These are phyloP conservation scores for Periophthalmus modestus DNA, from an alignment of 2,113 vertebrate genomes.

Conservation along the genomic window DNA sequence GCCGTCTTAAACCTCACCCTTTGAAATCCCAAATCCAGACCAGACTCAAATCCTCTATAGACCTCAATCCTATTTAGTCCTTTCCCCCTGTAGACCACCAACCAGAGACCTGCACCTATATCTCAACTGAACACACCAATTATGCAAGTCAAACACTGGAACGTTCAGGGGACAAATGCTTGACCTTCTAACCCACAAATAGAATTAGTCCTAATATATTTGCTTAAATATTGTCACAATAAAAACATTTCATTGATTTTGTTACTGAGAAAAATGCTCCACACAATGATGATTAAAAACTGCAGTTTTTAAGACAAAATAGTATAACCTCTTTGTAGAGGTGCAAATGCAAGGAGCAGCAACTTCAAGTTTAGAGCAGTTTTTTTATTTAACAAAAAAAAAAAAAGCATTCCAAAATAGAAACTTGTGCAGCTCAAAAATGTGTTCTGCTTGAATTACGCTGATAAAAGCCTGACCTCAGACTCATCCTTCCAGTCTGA, in stretches of 20 bases:
- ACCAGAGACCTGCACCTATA: not conserved
- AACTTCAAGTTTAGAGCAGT: not conserved
- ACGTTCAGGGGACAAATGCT: no score
- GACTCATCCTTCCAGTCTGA: not conserved
- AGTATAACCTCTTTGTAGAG: no score
- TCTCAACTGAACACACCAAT: not conserved
- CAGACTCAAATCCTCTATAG: conserved; percentile 27
- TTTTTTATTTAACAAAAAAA: no score
- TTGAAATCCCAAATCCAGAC: conserved; percentile 60
- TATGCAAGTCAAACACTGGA: no score
- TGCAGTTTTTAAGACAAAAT: no score
- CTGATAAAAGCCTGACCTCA: not conserved
- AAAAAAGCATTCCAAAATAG: not conserved
- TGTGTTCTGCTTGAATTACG: not conserved
- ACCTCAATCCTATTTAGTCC: conserved; percentile 21
- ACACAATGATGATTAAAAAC: no score
- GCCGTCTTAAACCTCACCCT: conserved; percentile 52
- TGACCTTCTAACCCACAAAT: no score
- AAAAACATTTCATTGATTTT: no score
- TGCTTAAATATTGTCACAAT: no score
- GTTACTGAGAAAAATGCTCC: no score
- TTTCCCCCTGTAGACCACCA: conserved; percentile 8
- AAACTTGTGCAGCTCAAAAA: not conserved
- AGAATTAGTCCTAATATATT: no score
- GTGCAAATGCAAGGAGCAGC: no score